Evolutionary conservation across 2,888 invertebrate genomes (phyloP).

Genomic region (Ischnura elegans): DNA sequence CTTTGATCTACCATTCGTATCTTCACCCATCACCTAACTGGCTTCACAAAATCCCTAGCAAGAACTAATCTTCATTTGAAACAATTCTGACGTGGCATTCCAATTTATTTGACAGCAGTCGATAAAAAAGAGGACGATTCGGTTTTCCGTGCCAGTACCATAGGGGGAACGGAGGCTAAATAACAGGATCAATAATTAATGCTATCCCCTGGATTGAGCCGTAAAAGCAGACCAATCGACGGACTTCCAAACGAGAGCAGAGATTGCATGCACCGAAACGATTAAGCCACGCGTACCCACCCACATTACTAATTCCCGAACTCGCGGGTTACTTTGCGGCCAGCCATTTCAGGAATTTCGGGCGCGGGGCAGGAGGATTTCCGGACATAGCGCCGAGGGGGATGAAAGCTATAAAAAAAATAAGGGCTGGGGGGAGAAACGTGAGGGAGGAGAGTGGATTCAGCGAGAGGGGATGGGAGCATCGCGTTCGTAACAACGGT

Average conservation of each 20-base stretch:
- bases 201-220: no score
- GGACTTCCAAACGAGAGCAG: neutral
- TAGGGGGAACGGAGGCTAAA: no score
- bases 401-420: neutral
- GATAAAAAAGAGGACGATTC: no score
- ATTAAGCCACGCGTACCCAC: neutral
- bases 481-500: neutral
- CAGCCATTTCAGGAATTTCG: neutral
- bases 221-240: neutral
- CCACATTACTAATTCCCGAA: neutral
- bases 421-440: neutral
- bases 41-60: no score
- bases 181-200: no score
- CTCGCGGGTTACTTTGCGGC: neutral
- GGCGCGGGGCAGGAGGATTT: neutral
- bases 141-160: no score
- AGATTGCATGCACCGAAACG: neutral
- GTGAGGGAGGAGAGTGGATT: neutral
- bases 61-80: no score
- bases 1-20: no score
- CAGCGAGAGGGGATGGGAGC: neutral
- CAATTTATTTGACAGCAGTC: no score
- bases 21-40: no score
- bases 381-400: neutral
- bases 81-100: no score